phyloP scores from a whole-genome alignment of 2,797 vertebrate genomes.

The Lutjanus argentimaculatus region DNA sequence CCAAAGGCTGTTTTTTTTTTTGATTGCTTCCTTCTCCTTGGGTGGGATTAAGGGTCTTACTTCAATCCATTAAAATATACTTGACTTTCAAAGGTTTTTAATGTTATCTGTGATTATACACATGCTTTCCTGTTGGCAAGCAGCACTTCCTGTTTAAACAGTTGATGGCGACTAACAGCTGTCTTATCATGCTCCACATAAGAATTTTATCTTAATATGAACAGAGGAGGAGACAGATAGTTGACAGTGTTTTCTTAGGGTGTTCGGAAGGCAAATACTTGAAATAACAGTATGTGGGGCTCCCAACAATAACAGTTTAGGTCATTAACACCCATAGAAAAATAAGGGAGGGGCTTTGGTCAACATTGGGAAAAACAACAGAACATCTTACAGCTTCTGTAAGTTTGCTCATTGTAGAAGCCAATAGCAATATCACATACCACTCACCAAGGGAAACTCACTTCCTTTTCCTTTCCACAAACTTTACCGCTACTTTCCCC shows the following conservation, averaged over 20 bases:
- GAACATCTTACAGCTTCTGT: background rate
- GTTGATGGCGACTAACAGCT: conserved; percentile 19
- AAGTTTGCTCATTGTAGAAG: background rate
- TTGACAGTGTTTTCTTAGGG: background rate
- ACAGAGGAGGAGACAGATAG: background rate
- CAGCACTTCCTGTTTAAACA: conserved; percentile 72
- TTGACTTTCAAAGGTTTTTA: conserved; percentile 35
- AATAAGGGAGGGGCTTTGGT: background rate
- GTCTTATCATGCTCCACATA: conserved; percentile 24
- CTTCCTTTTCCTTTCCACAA: conserved; percentile 42
- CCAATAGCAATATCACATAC: background rate
- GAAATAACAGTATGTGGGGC: background rate
- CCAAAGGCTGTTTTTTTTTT: background rate
- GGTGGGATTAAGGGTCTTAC: background rate
- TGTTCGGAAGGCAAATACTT: background rate
- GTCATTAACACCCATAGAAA: background rate
- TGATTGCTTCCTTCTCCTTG: background rate
- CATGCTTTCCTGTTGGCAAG: conserved; percentile 62
- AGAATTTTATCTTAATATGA: conserved; percentile 33
- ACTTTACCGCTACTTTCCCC: conserved; percentile 24
- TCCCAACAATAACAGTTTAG: conserved; percentile 40
- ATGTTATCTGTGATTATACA: conserved; percentile 74
- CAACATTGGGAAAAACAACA: conserved; percentile 15
- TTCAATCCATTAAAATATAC: conserved; percentile 28
- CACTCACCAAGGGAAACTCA: background rate